Conservation (phyloP, 2,113 vertebrate species). For the Actinemys pallida region DNA sequence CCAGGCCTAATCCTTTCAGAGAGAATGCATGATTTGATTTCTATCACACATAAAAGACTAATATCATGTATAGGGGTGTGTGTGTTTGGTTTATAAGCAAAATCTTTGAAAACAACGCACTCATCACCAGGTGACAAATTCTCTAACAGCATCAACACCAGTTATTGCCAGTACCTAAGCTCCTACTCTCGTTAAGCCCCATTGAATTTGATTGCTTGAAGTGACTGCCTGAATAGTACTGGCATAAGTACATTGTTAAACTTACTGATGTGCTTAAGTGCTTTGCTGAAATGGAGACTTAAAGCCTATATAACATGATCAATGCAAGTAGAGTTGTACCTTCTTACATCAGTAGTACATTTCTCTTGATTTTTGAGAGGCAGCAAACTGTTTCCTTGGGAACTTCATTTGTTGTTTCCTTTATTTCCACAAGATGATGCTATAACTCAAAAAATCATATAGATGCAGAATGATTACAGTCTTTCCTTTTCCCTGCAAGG, state of each 20-base stretch:
- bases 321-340: not conserved
- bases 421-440: slow-evolving; percentile 65
- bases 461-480: not conserved
- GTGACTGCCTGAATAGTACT: not conserved
- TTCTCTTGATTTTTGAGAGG: not conserved
- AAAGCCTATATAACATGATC: not conserved
- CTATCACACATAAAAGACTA: not conserved
- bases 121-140: not conserved
- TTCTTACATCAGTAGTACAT: not conserved
- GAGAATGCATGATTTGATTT: not conserved
- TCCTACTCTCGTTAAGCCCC: not conserved
- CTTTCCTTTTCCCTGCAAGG: fast-evolving
- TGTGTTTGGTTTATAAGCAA: not conserved
- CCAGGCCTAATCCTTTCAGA: not conserved
- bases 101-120: not conserved
- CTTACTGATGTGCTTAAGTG: not conserved
- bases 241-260: not conserved
- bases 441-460: not conserved
- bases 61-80: not conserved
- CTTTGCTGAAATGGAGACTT: not conserved
- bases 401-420: not conserved
- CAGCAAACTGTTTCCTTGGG: not conserved
- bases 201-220: not conserved
- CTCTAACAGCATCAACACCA: not conserved
- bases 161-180: not conserved